Conservation (phyloP, 2,797 vertebrate genomes). For the Scolopax rusticola region DNA sequence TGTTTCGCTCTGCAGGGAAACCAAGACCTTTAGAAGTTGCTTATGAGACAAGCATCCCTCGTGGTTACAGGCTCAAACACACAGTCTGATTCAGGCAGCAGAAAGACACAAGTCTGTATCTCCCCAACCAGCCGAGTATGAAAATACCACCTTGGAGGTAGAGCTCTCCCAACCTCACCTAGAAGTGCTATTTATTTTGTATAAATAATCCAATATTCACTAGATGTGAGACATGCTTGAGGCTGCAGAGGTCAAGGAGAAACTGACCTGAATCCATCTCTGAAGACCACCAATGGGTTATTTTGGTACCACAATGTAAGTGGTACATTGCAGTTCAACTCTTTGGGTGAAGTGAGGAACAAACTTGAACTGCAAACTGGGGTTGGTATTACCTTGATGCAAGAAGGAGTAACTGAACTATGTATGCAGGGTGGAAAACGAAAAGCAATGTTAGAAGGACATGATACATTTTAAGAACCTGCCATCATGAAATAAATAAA, state of each 20-base stretch:
- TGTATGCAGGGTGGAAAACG: background rate
- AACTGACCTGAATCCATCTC: background rate
- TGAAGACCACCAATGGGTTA: background rate
- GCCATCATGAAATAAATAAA: background rate
- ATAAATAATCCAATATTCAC: background rate
- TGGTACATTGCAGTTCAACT: background rate
- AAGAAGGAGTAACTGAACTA: background rate
- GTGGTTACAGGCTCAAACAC: background rate
- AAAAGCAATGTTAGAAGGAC: background rate
- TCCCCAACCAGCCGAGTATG: background rate
- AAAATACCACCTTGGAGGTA: background rate
- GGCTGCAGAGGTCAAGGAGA: background rate
- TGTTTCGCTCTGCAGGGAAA: background rate
- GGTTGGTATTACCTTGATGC: no score
- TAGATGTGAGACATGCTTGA: background rate
- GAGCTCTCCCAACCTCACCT: background rate
- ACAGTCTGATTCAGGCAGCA: background rate
- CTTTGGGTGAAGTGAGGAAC: background rate
- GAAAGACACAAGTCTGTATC: background rate
- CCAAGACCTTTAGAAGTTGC: background rate
- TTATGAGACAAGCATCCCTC: background rate
- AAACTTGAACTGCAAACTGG: background rate
- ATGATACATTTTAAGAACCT: background rate
- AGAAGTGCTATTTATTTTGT: background rate
- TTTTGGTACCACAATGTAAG: fast-evolving